phyloP scores from a whole-genome alignment of 2,113 vertebrate genomes.

The Tamias sibiricus region DNA sequence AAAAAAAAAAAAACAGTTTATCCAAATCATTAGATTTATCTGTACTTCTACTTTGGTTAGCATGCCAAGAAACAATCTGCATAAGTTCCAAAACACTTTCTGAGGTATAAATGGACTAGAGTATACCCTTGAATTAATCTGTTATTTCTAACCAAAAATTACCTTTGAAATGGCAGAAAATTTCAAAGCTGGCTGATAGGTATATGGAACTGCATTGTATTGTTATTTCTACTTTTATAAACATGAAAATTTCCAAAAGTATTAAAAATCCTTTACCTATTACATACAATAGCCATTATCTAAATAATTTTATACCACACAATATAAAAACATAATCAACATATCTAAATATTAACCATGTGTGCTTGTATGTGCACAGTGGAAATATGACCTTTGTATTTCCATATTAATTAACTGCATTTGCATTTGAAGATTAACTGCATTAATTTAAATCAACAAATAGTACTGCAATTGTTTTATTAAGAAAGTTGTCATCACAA shows the following conservation, averaged over 20 bases:
- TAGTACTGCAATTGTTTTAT: background rate
- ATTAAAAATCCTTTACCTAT: slow-evolving; percentile 6
- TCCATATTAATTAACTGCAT: background rate
- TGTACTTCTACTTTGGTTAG: background rate
- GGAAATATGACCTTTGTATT: background rate
- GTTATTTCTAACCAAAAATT: slow-evolving; percentile 42
- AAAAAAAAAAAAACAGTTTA: background rate
- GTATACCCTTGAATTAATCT: background rate
- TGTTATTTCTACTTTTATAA: background rate
- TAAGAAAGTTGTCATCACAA: slow-evolving; percentile 6
- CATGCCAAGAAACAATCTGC: background rate
- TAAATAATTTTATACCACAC: slow-evolving; percentile 16
- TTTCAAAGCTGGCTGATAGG: background rate
- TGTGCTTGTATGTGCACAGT: background rate
- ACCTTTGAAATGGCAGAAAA: background rate
- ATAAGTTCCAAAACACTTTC: background rate
- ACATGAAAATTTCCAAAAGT: background rate
- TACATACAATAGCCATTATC: background rate
- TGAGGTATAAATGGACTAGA: background rate
- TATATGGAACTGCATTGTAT: background rate
- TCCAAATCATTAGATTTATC: background rate
- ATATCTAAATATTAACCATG: background rate
- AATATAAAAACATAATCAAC: background rate
- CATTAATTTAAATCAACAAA: slow-evolving; percentile 2
- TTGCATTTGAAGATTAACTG: background rate